phyloP scores from a whole-genome alignment of 2,888 invertebrate species.

The Noctuana brunneofusca region DNA sequence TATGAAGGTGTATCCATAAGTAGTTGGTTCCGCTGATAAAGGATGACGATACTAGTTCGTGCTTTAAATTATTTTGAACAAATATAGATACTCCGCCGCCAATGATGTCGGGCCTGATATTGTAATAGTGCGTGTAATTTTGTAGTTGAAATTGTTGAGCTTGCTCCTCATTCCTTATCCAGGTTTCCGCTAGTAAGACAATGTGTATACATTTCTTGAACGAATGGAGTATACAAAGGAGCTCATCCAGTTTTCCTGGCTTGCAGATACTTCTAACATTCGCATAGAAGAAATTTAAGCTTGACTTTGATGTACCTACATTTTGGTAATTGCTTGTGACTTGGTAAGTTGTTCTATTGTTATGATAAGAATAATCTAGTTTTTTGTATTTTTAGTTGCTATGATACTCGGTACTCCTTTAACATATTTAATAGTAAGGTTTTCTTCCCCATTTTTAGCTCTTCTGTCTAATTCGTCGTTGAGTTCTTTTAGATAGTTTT shows the following conservation, averaged over 20 bases:
- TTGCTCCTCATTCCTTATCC: not conserved
- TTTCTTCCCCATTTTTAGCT: slow-evolving; percentile 2
- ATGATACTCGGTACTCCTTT: slow-evolving; percentile 13
- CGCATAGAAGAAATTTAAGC: slow-evolving; percentile 14
- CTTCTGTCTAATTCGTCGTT: not conserved
- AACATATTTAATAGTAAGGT: slow-evolving; percentile 5
- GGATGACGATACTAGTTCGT: slow-evolving; percentile 16
- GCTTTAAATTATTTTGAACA: slow-evolving; percentile 23
- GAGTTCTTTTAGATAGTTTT: slow-evolving; percentile 5
- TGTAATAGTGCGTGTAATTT: slow-evolving; percentile 15
- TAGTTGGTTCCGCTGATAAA: slow-evolving; percentile 6
- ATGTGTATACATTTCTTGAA: slow-evolving; percentile 6
- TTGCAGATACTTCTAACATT: slow-evolving; percentile 23
- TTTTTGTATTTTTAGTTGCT: not conserved
- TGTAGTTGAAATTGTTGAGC: slow-evolving; percentile 2
- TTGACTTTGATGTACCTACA: too few relatives aligned
- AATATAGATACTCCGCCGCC: slow-evolving; percentile 29
- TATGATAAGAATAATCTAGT: slow-evolving; percentile 12
- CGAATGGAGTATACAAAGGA: slow-evolving; percentile 2
- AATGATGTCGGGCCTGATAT: slow-evolving; percentile 16
- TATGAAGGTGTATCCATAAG: not conserved
- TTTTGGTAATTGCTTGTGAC: not conserved
- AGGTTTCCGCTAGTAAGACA: not conserved
- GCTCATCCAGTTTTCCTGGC: slow-evolving; percentile 19
- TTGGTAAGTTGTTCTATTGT: slow-evolving; percentile 1